These are phyloP conservation scores for Piprites chloris DNA, from an alignment of 2,113 vertebrate genomes.

Conservation along the genomic window DNA sequence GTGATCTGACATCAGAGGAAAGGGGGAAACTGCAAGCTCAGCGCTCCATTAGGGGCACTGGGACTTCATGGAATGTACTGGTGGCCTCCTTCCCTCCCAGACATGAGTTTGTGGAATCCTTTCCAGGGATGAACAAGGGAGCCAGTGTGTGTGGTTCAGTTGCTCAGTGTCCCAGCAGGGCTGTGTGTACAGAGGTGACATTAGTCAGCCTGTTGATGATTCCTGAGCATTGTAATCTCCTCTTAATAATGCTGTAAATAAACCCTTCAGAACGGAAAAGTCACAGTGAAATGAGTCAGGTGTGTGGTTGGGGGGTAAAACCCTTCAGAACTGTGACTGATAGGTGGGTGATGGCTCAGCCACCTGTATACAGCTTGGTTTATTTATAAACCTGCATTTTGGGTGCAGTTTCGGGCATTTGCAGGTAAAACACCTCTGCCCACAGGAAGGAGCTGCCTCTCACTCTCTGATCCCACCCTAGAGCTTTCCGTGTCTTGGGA, in stretches of 20 bases:
- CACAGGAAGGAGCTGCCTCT: background rate
- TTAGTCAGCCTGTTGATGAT: background rate
- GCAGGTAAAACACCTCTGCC: background rate
- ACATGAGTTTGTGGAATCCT: background rate
- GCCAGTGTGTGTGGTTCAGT: background rate
- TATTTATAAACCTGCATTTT: background rate
- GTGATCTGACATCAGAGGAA: constrained; percentile 44
- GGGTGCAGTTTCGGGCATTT: background rate
- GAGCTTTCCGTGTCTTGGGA: background rate
- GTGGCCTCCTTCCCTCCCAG: background rate
- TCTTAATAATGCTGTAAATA: background rate
- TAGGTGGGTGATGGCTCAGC: background rate
- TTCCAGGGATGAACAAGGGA: background rate
- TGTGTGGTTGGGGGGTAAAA: background rate
- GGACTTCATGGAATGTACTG: background rate
- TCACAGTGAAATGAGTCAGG: background rate
- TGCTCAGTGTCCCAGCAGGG: background rate
- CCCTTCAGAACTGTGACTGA: background rate
- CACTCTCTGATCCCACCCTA: fast-evolving
- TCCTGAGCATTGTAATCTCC: background rate
- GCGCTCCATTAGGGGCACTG: background rate
- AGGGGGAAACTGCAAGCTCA: constrained; percentile 44
- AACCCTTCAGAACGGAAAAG: background rate
- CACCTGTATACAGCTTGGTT: background rate
- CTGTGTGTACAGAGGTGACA: background rate